A percentile compares a stretch with the other conserved stretches of the same genome.
Conservation (phyloP, 2,888 invertebrate species). For the Oscheius sp. region DNA sequence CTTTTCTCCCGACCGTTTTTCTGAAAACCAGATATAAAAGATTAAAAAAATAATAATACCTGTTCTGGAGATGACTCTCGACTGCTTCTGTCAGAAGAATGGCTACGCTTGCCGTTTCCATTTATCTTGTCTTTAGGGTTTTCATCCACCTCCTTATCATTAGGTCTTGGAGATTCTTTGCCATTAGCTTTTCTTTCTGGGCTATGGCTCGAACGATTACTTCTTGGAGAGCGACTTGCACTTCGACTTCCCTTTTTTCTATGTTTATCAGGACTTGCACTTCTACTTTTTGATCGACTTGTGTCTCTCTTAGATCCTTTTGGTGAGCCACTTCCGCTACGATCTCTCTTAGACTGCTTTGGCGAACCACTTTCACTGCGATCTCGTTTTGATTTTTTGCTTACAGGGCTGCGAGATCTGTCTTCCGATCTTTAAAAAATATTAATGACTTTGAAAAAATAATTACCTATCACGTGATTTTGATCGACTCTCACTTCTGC, state of each 20-base stretch:
- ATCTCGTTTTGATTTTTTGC: background rate
- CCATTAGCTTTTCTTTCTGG: no score
- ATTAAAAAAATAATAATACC: no score
- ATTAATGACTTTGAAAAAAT: background rate
- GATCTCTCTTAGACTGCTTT: slow-evolving; percentile 13
- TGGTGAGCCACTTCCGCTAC: slow-evolving; percentile 12
- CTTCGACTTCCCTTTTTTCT: slow-evolving; percentile 5
- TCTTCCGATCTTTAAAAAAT: slow-evolving; percentile 5
- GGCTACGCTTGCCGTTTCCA: no score
- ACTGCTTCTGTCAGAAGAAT: no score
- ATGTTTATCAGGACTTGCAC: slow-evolving; percentile 3
- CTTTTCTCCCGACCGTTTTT: no score
- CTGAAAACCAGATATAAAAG: no score
- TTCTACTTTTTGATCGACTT: no score
- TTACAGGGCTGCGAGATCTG: slow-evolving; percentile 10
- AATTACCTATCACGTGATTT: slow-evolving; percentile 22
- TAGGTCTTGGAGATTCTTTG: no score
- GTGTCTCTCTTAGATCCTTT: background rate
- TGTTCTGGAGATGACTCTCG: no score
- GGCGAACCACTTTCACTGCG: background rate
- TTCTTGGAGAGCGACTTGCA: slow-evolving; percentile 16
- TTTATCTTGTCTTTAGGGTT: no score
- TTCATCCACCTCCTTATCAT: no score
- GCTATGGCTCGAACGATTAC: no score
- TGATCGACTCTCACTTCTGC: slow-evolving; percentile 3